A percentile compares a stretch with the other conserved stretches of the same genome.
phyloP scores from a whole-genome alignment of 2,888 invertebrate species.

The Tenthredo notha region DNA sequence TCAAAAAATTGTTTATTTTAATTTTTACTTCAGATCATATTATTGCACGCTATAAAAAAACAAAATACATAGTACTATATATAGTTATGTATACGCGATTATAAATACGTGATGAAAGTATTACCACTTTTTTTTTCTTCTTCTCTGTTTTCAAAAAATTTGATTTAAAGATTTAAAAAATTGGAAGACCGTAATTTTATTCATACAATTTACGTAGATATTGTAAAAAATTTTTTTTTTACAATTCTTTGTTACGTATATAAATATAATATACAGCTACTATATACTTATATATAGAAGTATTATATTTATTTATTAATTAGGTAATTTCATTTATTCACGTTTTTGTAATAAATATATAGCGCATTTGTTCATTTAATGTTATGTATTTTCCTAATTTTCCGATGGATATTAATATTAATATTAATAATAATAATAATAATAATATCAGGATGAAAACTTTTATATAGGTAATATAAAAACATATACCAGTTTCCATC shows the following conservation, averaged over 20 bases:
- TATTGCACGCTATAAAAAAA: conserved; percentile 5
- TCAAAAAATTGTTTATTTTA: conserved; percentile 13
- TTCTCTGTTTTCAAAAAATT: background rate
- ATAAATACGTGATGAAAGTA: no score
- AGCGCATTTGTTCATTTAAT: conserved; percentile 4
- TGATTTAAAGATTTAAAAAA: background rate
- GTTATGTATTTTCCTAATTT: background rate
- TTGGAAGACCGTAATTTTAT: conserved; percentile 38
- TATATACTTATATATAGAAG: background rate
- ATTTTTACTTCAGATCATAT: background rate
- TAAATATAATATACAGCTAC: background rate
- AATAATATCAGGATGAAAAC: conserved; percentile 39
- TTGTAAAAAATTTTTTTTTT: background rate
- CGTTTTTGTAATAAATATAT: conserved; percentile 22
- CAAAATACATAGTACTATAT: background rate
- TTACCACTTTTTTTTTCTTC: background rate
- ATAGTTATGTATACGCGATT: no score
- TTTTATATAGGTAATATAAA: background rate
- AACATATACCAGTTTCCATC: conserved; percentile 28
- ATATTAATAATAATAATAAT: conserved; percentile 15
- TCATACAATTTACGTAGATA: background rate
- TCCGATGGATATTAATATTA: background rate
- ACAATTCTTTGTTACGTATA: background rate
- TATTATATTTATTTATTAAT: background rate
- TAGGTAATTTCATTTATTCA: background rate